A percentile compares a stretch with the other conserved stretches of the same genome.
phyloP scores from a whole-genome alignment of 1,140 invertebrate species.

The Aplysia californica region DNA sequence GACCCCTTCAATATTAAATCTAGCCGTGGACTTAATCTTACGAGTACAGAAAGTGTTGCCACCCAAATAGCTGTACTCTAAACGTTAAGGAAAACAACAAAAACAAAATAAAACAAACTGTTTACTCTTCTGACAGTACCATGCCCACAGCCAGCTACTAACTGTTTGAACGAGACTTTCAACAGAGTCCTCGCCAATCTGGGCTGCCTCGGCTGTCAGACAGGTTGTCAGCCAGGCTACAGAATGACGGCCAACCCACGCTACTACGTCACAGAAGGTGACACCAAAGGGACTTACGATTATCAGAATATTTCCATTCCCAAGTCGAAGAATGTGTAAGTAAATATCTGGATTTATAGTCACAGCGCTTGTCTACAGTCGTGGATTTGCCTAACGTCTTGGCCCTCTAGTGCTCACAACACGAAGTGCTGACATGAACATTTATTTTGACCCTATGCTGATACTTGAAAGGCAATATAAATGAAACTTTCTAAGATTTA shows the following conservation, averaged over 20 bases:
- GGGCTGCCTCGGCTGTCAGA: constrained; percentile 33
- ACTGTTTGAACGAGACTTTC: constrained; percentile 22
- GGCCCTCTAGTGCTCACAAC: background rate
- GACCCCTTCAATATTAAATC: background rate
- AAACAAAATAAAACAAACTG: background rate
- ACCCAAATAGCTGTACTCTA: background rate
- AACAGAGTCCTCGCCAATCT: constrained; percentile 26
- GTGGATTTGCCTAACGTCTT: too few species aligned
- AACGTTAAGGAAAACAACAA: too few species aligned
- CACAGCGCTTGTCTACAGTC: too few species aligned
- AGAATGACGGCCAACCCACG: constrained; percentile 31
- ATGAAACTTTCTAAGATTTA: background rate
- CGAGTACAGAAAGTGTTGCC: background rate
- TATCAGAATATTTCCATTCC: constrained; percentile 18
- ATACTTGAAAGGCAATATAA: background rate
- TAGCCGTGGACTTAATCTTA: background rate
- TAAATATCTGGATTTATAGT: background rate
- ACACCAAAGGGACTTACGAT: background rate
- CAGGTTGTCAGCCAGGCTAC: constrained; percentile 27
- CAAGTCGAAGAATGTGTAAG: constrained; percentile 28
- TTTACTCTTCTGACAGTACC: background rate
- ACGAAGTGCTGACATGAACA: background rate
- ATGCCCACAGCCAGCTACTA: constrained; percentile 24
- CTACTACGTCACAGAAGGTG: constrained; percentile 5
- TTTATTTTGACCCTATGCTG: background rate